Evolutionary conservation across 2,888 invertebrate genomes (phyloP), one percentile per base, ranked within the genome.

Genomic region (Callimorpha dominula): DNA sequence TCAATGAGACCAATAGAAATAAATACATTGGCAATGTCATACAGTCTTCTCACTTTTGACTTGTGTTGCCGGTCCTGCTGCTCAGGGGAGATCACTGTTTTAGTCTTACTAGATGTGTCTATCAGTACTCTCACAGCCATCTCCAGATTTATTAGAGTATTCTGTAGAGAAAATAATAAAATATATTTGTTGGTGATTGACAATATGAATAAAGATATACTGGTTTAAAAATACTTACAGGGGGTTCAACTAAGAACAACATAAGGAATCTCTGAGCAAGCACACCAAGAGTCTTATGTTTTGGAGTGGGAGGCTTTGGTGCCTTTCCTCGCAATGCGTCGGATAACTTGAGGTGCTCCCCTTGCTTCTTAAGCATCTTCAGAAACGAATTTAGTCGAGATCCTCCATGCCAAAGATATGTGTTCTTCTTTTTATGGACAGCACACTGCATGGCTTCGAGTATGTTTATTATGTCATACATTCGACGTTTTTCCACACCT

Each of bases 1-100:
- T 96, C 96, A 87, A 97, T 97, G 81, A 97, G 96, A 83, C 97
- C 96, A 89, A 97, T 96, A 76, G 97, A 97, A 80, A 97, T 97
- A 84, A 98, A 96, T 80, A 98, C 97, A 92, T 98, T 98, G 75
- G 97, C 97, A 84, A 98, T 97, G 90, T 98, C 97, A 91, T 98
- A 98, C 50, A 98, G 95, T 80, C 98, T 96, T 76, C 98, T 96
- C 77, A 97, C 97, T 95, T 97, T 97, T 50, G 97, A 97, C 94
- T 96, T 96, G 91, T 96, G 96, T 83, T 96, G 96, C 42, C 96
- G 95, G 79, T 96, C 96, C 78, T 92, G 90, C 83, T 95, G 95
- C 81, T 96, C 95, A 1, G 95, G 95, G 42, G 96, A 96, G 57
- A 96, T 90, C 73, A 93, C 91, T 42, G 94, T 90, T 86, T 96